Conservation (phyloP, 2,113 vertebrate species). For the Arizona elegans region DNA sequence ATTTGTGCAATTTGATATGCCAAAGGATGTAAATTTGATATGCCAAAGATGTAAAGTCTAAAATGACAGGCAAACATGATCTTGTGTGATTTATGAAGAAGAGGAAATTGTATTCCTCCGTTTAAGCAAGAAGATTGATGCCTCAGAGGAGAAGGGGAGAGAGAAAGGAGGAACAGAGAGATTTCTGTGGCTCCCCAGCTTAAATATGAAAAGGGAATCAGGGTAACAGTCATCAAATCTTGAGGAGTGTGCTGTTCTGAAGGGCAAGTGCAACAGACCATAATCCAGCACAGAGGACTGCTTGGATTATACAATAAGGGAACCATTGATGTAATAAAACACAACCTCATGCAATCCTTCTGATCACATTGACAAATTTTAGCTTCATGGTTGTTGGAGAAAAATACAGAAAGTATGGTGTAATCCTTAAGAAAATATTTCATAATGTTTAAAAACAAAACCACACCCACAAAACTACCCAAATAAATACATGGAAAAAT, state of each 20-base stretch:
- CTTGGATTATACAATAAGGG: not conserved
- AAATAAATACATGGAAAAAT: not conserved
- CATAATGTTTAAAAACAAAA: not conserved
- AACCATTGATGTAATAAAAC: not conserved
- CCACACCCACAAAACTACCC: not conserved
- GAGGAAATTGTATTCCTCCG: not conserved
- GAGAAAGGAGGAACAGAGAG: not conserved
- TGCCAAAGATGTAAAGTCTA: not conserved
- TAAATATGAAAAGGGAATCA: not conserved
- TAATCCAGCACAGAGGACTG: not conserved
- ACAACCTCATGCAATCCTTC: not conserved
- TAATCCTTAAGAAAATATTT: not conserved
- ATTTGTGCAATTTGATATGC: not conserved
- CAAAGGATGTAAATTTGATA: not conserved
- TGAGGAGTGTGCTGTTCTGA: not conserved
- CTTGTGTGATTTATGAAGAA: not conserved
- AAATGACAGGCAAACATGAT: not conserved
- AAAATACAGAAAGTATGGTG: not conserved
- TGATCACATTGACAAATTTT: not conserved
- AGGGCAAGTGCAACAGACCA: not conserved
- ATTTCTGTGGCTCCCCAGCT: not conserved
- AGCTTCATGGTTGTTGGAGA: not conserved
- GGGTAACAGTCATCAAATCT: not conserved
- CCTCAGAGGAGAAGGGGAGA: not conserved
- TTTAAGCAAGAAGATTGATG: not conserved